Evolutionary conservation across 92 coral and sea anemone genomes (phyloP).

Genomic region (Zoanthus sociatus): DNA sequence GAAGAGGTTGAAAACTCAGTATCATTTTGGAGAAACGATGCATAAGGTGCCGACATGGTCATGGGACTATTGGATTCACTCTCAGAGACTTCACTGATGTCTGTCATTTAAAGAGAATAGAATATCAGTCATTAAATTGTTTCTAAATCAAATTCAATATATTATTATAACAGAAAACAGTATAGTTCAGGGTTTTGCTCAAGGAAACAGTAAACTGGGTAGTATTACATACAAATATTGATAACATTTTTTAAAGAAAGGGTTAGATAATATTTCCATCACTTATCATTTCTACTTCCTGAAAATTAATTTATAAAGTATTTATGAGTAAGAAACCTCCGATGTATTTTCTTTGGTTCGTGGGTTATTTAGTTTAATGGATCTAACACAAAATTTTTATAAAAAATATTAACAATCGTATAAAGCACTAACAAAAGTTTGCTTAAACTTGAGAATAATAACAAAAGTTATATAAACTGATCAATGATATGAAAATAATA

Average conservation of each 20-base stretch:
- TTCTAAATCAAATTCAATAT: background rate
- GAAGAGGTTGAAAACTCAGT: background rate
- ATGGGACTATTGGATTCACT: conserved; percentile 11
- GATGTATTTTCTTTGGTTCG: too few relatives aligned
- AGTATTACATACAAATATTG: background rate
- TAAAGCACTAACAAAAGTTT: too few relatives aligned
- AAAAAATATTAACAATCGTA: too few relatives aligned
- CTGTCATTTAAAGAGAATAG: background rate
- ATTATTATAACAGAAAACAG: background rate
- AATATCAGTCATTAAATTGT: background rate
- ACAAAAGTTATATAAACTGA: too few relatives aligned
- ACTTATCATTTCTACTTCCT: too few relatives aligned
- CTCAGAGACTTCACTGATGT: conserved; percentile 34
- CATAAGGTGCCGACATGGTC: conserved; percentile 19
- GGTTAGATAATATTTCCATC: background rate
- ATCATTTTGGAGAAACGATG: conserved; percentile 34
- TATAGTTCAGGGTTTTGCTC: background rate
- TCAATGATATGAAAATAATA: too few relatives aligned
- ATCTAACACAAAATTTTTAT: too few relatives aligned
- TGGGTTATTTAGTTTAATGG: too few relatives aligned
- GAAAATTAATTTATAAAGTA: too few relatives aligned
- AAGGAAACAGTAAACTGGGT: background rate
- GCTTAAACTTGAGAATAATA: too few relatives aligned
- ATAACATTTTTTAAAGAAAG: background rate
- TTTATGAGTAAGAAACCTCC: too few relatives aligned